phyloP scores from a whole-genome alignment of 2,113 vertebrate species.

The Pagrus major region DNA sequence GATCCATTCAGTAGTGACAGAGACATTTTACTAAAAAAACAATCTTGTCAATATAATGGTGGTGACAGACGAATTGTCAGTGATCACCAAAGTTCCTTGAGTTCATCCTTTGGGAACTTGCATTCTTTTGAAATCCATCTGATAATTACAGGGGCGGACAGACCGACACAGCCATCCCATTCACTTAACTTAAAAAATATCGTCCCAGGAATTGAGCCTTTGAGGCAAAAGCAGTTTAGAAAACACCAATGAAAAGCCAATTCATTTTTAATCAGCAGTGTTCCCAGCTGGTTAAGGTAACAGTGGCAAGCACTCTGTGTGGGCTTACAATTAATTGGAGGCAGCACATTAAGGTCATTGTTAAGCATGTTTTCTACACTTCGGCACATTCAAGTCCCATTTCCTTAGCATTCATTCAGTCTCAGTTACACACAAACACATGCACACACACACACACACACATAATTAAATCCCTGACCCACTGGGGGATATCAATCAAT shows the following conservation, averaged over 20 bases:
- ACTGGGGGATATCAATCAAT: constrained; percentile 40
- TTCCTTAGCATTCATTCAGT: constrained; percentile 33
- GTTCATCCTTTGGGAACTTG: not conserved
- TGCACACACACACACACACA: constrained; percentile 19
- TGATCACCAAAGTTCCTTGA: too few relatives aligned
- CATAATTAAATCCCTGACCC: constrained; percentile 18
- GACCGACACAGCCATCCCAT: not conserved
- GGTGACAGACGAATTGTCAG: too few relatives aligned
- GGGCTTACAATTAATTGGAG: constrained; percentile 53
- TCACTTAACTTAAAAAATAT: not conserved
- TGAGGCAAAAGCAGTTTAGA: not conserved
- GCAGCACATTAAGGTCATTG: constrained; percentile 49
- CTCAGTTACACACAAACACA: constrained; percentile 18
- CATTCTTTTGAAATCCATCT: too few relatives aligned
- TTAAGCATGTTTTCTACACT: constrained; percentile 44
- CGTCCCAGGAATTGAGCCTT: not conserved
- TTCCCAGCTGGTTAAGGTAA: constrained; percentile 40
- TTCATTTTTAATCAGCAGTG: constrained; percentile 42
- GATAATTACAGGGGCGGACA: too few relatives aligned
- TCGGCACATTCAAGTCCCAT: constrained; percentile 29
- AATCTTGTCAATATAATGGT: not conserved
- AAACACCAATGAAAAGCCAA: constrained; percentile 29
- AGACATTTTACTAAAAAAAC: not conserved
- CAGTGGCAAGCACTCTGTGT: constrained; percentile 30
- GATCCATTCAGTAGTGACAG: too few relatives aligned